These are phyloP conservation scores for Alligator sinensis DNA, from an alignment of 2,113 vertebrate species.

Conservation along the genomic window DNA sequence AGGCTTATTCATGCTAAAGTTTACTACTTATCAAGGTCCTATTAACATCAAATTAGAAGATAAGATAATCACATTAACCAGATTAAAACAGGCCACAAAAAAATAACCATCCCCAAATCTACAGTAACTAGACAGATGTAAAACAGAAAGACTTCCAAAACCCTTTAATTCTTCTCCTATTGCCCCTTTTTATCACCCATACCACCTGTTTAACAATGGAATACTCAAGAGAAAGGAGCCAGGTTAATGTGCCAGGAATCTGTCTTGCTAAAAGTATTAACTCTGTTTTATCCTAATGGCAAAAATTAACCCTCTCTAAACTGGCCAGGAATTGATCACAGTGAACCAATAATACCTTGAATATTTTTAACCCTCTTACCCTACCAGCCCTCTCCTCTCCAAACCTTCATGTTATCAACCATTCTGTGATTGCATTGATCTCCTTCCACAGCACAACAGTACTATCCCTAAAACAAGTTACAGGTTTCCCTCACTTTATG, in stretches of 20 bases:
- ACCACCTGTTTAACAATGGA: background rate
- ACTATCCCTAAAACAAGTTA: background rate
- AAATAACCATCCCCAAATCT: rapidly evolving
- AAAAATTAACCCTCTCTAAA: background rate
- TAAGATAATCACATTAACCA: background rate
- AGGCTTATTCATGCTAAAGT: background rate
- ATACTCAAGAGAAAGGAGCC: background rate
- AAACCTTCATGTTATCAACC: background rate
- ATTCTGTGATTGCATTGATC: background rate
- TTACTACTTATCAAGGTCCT: too few species aligned
- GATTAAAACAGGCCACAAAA: background rate
- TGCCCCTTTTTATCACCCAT: background rate
- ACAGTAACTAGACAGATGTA: background rate
- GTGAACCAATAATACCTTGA: background rate
- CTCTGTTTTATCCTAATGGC: background rate
- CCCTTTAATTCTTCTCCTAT: background rate
- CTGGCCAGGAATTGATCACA: background rate
- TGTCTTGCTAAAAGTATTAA: constrained; percentile 31
- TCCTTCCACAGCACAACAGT: background rate
- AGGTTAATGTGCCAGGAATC: constrained; percentile 11
- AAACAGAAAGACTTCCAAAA: background rate
- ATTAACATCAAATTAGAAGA: background rate
- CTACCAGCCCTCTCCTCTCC: background rate
- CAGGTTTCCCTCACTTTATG: too few species aligned
- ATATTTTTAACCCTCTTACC: background rate